A percentile compares a stretch with the other conserved stretches of the same genome.
phyloP scores from a whole-genome alignment of 1,140 invertebrate genomes.

The Psix sp. region DNA sequence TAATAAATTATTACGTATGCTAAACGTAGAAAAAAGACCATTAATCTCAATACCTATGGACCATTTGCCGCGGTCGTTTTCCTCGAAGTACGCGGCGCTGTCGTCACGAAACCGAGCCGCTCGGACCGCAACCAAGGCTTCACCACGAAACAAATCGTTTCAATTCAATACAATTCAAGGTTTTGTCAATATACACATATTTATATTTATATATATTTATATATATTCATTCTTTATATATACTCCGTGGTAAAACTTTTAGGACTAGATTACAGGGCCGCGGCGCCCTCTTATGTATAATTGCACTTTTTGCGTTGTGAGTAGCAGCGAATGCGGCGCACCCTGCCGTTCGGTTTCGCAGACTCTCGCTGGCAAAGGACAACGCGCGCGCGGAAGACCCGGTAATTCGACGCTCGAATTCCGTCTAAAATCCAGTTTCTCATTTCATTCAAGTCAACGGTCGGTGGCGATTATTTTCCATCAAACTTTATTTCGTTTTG shows the following conservation, averaged over 20 bases:
- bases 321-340: conserved; percentile 27
- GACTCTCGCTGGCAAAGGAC: conserved; percentile 17
- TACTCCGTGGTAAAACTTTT: conserved; percentile 53
- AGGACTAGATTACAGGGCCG: conserved; percentile 50
- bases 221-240: conserved; percentile 27
- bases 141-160: conserved; percentile 32
- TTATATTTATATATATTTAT: conserved; percentile 22
- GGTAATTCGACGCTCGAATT: conserved; percentile 4
- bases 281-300: conserved; percentile 40
- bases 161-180: conserved; percentile 13
- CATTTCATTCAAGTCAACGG: conserved; percentile 6
- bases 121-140: conserved; percentile 10
- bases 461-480: conserved; percentile 38
- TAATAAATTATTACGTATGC: conserved; percentile 56
- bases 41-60: conserved; percentile 53
- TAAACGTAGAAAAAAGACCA: conserved; percentile 53
- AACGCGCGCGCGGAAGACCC: no score
- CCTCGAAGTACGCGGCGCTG: no score
- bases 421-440: conserved; percentile 20
- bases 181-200: conserved; percentile 32
- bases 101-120: not conserved
- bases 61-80: conserved; percentile 34
- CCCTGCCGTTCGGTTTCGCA: conserved; percentile 18
- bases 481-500: not conserved
- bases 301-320: conserved; percentile 58